Percentiles rank a stretch among this genome's conserved stretches.
Evolutionary conservation across 2,113 vertebrate species (phyloP).

Genomic region (Delphinus delphis): DNA sequence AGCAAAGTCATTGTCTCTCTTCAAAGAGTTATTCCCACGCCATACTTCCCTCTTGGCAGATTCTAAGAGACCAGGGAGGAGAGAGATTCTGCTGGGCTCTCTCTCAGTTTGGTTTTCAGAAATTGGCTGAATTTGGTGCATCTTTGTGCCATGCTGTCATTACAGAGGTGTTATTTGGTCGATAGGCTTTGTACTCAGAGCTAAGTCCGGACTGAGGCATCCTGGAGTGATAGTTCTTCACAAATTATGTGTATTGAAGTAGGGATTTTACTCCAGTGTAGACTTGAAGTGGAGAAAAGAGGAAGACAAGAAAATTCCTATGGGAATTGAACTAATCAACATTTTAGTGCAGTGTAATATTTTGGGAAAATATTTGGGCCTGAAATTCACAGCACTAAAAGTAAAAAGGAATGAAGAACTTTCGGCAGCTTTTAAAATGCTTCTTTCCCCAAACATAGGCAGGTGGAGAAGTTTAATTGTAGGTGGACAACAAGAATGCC

Average conservation of each 20-base stretch:
- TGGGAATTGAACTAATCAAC: neutral
- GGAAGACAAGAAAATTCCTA: slow-evolving; percentile 46
- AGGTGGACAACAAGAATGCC: neutral
- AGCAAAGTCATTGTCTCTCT: slow-evolving; percentile 71
- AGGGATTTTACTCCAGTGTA: neutral
- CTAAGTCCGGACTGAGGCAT: slow-evolving; percentile 27
- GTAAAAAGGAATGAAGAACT: neutral
- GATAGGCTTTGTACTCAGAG: slow-evolving; percentile 4
- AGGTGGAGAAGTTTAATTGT: neutral
- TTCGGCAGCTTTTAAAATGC: neutral
- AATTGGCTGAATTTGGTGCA: neutral
- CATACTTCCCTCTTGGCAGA: slow-evolving; percentile 70
- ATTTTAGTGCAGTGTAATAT: slow-evolving; percentile 48
- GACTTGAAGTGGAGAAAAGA: neutral
- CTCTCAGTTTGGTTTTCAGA: neutral
- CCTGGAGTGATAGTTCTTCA: neutral
- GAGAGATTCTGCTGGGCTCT: slow-evolving; percentile 32
- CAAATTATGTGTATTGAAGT: slow-evolving; percentile 25
- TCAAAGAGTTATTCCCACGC: slow-evolving; percentile 68
- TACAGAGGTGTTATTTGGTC: neutral
- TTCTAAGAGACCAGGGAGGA: slow-evolving; percentile 53
- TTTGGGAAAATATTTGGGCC: neutral
- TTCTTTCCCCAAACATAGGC: neutral
- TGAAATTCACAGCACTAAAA: neutral
- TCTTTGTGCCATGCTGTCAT: neutral